Evolutionary conservation across 2,888 invertebrate genomes (phyloP).

Genomic region (Cosmia trapezina): DNA sequence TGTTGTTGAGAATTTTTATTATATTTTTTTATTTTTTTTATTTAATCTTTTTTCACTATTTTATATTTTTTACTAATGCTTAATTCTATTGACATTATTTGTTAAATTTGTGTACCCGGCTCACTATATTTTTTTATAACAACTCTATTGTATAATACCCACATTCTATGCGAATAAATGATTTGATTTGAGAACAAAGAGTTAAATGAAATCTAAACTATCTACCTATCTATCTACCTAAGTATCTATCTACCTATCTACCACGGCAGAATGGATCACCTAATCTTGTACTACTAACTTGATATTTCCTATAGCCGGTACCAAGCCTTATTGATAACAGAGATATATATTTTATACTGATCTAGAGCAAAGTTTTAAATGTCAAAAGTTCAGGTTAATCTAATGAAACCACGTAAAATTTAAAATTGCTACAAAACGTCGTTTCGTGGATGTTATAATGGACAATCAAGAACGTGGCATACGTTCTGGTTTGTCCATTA

Average conservation of each 20-base stretch:
- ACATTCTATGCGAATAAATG: too few relatives aligned
- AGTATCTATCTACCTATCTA: too few relatives aligned
- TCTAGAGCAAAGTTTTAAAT: not conserved
- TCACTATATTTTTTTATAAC: too few relatives aligned
- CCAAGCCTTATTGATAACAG: not conserved
- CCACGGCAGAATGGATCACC: not conserved
- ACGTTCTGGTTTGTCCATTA: too few relatives aligned
- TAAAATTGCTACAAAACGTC: not conserved
- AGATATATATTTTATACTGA: not conserved
- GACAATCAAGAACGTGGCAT: not conserved
- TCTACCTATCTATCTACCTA: too few relatives aligned
- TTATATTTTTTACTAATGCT: too few relatives aligned
- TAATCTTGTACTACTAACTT: not conserved
- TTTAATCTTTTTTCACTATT: too few relatives aligned
- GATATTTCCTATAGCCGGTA: not conserved
- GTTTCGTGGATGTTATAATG: not conserved
- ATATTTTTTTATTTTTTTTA: too few relatives aligned
- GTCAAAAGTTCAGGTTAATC: not conserved
- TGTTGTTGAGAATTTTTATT: too few relatives aligned
- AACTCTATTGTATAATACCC: too few relatives aligned
- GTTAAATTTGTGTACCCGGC: too few relatives aligned
- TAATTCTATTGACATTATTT: too few relatives aligned
- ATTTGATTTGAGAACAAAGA: not conserved
- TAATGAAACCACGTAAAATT: constrained; percentile 1
- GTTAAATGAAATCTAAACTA: not conserved